phyloP scores from a whole-genome alignment of 2,797 vertebrate species.

The Rhinella marina region DNA sequence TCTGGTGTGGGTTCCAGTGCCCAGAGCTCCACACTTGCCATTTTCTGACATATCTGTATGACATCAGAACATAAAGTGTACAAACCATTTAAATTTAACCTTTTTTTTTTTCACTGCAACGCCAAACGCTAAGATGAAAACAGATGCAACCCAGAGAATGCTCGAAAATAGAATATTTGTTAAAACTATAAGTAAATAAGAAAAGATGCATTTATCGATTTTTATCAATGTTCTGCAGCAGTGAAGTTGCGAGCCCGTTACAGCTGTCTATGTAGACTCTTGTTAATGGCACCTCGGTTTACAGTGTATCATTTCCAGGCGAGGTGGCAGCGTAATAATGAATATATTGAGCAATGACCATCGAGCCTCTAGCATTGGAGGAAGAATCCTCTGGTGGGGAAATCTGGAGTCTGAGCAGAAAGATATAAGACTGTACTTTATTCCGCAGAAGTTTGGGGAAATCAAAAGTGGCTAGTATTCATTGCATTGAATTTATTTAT shows the following conservation, averaged over 20 bases:
- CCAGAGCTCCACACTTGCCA: no score
- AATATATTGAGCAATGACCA: conserved; percentile 63
- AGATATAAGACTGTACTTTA: conserved; percentile 62
- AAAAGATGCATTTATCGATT: conserved; percentile 10
- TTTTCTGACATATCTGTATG: no score
- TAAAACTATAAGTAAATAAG: neutral
- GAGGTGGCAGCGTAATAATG: conserved; percentile 59
- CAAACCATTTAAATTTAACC: no score
- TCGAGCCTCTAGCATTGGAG: conserved; percentile 49
- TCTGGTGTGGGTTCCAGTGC: no score
- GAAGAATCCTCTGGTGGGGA: conserved; percentile 60
- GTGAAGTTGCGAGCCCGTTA: conserved; percentile 31
- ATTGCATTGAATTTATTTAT: conserved; percentile 63
- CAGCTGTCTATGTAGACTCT: conserved; percentile 54
- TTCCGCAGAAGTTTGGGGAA: conserved; percentile 62
- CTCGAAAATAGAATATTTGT: neutral
- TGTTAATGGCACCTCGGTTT: conserved; percentile 61
- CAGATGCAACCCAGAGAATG: neutral
- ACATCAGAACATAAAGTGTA: no score
- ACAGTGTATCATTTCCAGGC: conserved; percentile 59
- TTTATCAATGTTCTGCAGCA: conserved; percentile 9
- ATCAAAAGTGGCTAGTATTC: conserved; percentile 62
- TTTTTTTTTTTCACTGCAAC: no score
- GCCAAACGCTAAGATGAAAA: neutral
- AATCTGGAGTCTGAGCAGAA: conserved; percentile 56